A percentile compares a stretch with the other conserved stretches of the same genome.
Evolutionary conservation across 2,888 invertebrate species (phyloP).

Genomic region (Troglohyphantes excavatus): DNA sequence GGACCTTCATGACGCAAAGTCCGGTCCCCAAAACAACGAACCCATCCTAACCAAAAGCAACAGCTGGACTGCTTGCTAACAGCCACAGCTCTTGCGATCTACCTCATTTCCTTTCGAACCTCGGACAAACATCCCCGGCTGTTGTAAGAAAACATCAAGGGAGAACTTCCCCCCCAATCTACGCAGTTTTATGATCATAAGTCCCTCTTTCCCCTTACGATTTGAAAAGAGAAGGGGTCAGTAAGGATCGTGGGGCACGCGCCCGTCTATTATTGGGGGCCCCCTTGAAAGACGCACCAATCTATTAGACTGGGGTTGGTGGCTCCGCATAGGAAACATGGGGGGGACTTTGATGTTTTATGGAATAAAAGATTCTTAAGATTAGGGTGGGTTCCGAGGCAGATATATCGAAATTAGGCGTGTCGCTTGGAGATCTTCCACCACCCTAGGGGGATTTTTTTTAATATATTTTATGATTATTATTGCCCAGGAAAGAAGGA

Average conservation of each 20-base stretch:
- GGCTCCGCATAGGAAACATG: conserved; percentile 22
- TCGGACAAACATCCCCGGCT: conserved; percentile 46
- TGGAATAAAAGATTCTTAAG: conserved; percentile 65
- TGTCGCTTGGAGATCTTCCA: conserved; percentile 30
- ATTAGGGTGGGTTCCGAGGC: conserved; percentile 48
- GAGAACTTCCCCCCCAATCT: background rate
- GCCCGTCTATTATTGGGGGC: conserved; percentile 63
- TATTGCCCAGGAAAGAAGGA: background rate
- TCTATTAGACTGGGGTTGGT: conserved; percentile 53
- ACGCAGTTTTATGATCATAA: conserved; percentile 42
- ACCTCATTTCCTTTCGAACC: background rate
- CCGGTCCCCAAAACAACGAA: conserved; percentile 25
- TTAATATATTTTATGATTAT: background rate
- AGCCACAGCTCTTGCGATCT: background rate
- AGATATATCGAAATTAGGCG: conserved; percentile 72
- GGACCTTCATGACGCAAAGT: conserved; percentile 46
- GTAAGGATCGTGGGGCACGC: conserved; percentile 40
- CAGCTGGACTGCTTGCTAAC: background rate
- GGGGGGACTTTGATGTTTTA: conserved; percentile 62
- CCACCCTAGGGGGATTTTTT: conserved; percentile 21
- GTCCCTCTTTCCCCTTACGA: conserved; percentile 12
- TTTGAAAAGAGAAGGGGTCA: conserved; percentile 50
- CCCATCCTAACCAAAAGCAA: too few species aligned
- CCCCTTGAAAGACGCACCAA: conserved; percentile 40
- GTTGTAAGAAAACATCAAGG: conserved; percentile 27